These are phyloP conservation scores for Sebastes paucispinis DNA, from an alignment of 2,797 vertebrate genomes.

Conservation along the genomic window DNA sequence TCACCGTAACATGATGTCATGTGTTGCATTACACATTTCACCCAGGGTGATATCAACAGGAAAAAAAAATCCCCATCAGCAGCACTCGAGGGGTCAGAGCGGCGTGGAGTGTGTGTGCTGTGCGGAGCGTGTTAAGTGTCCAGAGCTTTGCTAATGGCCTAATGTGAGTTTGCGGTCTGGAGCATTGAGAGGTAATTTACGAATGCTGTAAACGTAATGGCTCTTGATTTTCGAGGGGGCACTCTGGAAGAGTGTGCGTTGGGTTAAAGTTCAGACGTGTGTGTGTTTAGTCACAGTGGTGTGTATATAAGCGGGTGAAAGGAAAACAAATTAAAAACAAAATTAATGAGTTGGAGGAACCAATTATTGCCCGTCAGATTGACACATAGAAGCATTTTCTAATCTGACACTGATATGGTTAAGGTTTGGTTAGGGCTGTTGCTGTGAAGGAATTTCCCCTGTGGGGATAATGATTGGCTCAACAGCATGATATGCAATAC, in stretches of 20 bases:
- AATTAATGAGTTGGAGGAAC: not conserved
- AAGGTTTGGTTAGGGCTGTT: not conserved
- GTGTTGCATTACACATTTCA: constrained; percentile 6
- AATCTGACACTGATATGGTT: not conserved
- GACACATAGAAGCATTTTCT: not conserved
- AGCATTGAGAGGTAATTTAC: constrained; percentile 31
- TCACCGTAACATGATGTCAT: constrained; percentile 14
- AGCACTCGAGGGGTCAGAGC: constrained; percentile 11
- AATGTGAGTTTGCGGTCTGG: constrained; percentile 24
- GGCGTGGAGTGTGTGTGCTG: constrained; percentile 1
- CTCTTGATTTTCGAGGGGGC: constrained; percentile 29
- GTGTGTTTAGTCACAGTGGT: not conserved
- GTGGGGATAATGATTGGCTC: too few species aligned
- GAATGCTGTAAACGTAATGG: constrained; percentile 20
- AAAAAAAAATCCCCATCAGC: not conserved
- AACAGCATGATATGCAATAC: too few species aligned
- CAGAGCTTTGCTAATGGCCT: constrained; percentile 52
- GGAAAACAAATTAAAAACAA: not conserved
- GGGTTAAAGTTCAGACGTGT: not conserved
- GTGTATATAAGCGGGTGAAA: not conserved
- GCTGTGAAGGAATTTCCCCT: too few species aligned
- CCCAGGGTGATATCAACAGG: not conserved
- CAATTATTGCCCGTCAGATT: not conserved
- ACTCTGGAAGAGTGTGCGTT: not conserved
- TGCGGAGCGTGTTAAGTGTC: constrained; percentile 50